Evolutionary conservation across 2,797 vertebrate species (phyloP).

Genomic region (Sternarchorhynchus goeldii): DNA sequence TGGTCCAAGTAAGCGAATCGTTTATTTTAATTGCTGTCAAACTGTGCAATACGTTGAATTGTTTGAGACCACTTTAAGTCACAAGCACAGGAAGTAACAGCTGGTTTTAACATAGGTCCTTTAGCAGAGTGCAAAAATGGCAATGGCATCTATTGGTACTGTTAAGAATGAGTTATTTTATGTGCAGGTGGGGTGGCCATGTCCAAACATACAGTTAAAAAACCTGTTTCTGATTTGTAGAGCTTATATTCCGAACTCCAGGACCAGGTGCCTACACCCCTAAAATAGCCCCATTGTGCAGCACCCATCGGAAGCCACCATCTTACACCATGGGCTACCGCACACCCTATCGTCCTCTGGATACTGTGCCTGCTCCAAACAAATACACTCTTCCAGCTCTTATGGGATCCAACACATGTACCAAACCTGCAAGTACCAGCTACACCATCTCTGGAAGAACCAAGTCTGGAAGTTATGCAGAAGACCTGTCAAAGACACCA

Average conservation of each 20-base stretch:
- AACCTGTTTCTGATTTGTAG: conserved; percentile 58
- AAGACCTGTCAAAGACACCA: conserved; percentile 78
- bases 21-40: conserved; percentile 1
- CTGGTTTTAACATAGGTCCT: neutral
- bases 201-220: neutral
- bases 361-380: conserved; percentile 81
- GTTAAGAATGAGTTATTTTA: too few species aligned
- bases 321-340: conserved; percentile 83
- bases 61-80: conserved; percentile 24
- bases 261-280: conserved; percentile 85
- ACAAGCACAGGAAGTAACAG: conserved; percentile 20
- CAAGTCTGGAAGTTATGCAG: conserved; percentile 65
- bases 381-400: conserved; percentile 82
- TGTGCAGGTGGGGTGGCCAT: neutral
- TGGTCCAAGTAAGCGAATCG: conserved; percentile 64
- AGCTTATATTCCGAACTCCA: conserved; percentile 72
- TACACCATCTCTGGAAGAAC: conserved; percentile 74
- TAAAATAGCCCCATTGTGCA: conserved; percentile 72
- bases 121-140: neutral
- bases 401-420: conserved; percentile 76
- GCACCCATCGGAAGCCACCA: conserved; percentile 73
- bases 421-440: conserved; percentile 79
- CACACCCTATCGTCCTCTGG: conserved; percentile 69
- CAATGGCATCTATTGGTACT: too few species aligned
- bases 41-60: neutral